These are phyloP conservation scores for Herminia tarsipennalis DNA, from an alignment of 2,888 invertebrate species.

Conservation along the genomic window DNA sequence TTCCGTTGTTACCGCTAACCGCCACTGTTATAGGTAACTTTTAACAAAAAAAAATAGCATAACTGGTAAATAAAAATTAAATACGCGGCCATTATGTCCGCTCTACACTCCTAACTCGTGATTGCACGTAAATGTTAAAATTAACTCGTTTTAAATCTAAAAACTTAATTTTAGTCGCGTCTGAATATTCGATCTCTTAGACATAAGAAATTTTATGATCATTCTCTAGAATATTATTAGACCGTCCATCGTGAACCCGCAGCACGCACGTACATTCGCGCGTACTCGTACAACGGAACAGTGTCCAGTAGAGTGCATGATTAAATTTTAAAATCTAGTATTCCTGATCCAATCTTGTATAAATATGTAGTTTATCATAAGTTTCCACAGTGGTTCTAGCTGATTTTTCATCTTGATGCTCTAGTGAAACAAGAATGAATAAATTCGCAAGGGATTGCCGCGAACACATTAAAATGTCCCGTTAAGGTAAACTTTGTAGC, in stretches of 20 bases:
- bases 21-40: conserved; percentile 31
- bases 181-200: conserved; percentile 58
- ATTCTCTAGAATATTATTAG: conserved; percentile 51
- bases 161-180: conserved; percentile 36
- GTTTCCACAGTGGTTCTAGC: conserved; percentile 73
- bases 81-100: conserved; percentile 13
- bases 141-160: conserved; percentile 20
- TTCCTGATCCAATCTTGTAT: conserved; percentile 78
- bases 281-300: conserved; percentile 55
- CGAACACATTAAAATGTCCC: conserved; percentile 55
- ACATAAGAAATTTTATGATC: conserved; percentile 52
- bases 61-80: conserved; percentile 20
- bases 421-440: conserved; percentile 57
- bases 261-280: conserved; percentile 21
- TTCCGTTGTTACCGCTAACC: conserved; percentile 56
- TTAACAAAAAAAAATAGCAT: conserved; percentile 14
- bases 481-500: conserved; percentile 64
- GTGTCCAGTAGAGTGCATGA: conserved; percentile 62
- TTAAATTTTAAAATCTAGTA: conserved; percentile 68
- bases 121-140: conserved; percentile 17
- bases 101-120: conserved; percentile 15
- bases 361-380: conserved; percentile 74
- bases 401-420: conserved; percentile 69
- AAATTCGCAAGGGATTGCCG: conserved; percentile 45
- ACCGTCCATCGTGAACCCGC: conserved; percentile 65